These are phyloP conservation scores for Dasyornis broadbenti DNA, from an alignment of 2,113 vertebrate species.

Conservation along the genomic window DNA sequence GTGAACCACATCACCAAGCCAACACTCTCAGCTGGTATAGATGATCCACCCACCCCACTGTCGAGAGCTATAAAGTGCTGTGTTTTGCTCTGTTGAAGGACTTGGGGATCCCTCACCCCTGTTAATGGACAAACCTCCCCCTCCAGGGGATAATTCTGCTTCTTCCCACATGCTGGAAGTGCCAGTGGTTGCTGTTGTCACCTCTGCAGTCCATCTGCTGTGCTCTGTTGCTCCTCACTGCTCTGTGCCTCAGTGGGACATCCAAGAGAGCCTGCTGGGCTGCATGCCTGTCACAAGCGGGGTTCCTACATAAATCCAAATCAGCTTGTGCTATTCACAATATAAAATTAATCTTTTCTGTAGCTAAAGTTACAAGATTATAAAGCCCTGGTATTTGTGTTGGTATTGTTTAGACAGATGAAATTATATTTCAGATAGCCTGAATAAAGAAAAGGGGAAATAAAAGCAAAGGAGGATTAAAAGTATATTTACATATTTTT, in stretches of 20 bases:
- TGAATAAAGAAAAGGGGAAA: not conserved
- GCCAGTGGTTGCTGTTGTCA: not conserved
- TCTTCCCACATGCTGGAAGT: not conserved
- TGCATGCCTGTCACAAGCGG: fast-evolving
- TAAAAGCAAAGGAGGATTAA: not conserved
- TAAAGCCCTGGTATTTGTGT: not conserved
- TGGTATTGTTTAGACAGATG: not conserved
- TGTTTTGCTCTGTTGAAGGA: not conserved
- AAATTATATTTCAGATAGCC: not conserved
- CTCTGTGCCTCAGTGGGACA: fast-evolving
- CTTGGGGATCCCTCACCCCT: not conserved
- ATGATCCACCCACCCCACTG: not conserved
- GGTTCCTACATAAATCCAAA: fast-evolving
- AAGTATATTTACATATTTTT: not conserved
- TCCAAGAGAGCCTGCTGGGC: not conserved
- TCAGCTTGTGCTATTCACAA: not conserved
- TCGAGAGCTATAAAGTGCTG: fast-evolving
- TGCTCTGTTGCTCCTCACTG: not conserved
- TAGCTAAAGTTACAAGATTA: not conserved
- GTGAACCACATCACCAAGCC: not conserved
- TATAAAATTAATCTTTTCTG: not conserved
- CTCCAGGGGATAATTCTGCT: not conserved
- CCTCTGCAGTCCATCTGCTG: not conserved
- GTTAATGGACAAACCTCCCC: fast-evolving
- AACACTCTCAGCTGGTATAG: not conserved